These are phyloP conservation scores for Cotesia chilonis DNA, from an alignment of 1,140 invertebrate species.

Conservation along the genomic window DNA sequence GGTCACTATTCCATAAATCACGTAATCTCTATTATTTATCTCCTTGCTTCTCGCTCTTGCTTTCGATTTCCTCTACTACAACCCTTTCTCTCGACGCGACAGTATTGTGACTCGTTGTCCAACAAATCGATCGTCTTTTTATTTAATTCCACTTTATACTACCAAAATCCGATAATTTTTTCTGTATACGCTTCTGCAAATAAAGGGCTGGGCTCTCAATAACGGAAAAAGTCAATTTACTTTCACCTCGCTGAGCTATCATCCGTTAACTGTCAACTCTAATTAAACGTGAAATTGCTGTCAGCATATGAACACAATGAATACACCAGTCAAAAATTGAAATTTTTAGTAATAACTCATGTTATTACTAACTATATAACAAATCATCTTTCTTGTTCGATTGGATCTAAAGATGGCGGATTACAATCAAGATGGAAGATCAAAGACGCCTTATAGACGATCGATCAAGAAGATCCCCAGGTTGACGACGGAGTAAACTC, in stretches of 20 bases:
- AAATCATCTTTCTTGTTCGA: no score
- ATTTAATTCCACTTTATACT: neutral
- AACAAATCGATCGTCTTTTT: conserved; percentile 34
- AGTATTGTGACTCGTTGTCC: conserved; percentile 52
- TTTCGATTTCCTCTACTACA: no score
- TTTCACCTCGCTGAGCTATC: no score
- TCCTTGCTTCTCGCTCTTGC: conserved; percentile 37
- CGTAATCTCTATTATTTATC: conserved; percentile 42
- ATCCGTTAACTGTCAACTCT: no score
- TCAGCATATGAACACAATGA: no score
- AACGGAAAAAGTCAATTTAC: no score
- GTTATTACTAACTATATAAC: no score
- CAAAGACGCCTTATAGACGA: neutral
- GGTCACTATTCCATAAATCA: conserved; percentile 52
- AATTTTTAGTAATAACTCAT: no score
- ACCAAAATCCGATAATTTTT: neutral
- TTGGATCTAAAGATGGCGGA: no score
- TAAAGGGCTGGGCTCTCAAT: neutral
- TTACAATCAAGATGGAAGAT: no score
- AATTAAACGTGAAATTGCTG: neutral
- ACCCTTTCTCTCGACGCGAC: conserved; percentile 11
- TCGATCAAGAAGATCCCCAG: neutral
- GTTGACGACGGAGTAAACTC: neutral
- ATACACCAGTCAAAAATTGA: no score
- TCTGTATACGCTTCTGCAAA: conserved; percentile 8